These are phyloP conservation scores for Homarus gammarus DNA, from an alignment of 2,888 invertebrate species.

Conservation along the genomic window DNA sequence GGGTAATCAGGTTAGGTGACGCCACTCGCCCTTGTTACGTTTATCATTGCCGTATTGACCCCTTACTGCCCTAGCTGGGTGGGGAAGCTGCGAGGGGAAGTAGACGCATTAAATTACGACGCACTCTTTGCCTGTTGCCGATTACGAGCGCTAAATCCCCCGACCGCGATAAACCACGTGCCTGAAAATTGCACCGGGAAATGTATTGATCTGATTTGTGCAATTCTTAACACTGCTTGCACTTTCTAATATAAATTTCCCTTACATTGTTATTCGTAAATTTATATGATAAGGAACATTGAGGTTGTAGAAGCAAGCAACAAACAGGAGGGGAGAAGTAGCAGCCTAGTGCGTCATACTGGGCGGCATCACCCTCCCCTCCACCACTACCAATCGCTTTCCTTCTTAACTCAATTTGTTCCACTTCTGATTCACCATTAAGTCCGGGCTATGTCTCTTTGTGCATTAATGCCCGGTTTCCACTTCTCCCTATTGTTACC, in stretches of 20 bases:
- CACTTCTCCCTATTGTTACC: too few species aligned
- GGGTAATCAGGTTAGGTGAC: background rate
- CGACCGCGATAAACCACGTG: background rate
- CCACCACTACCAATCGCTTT: background rate
- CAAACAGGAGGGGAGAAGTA: too few species aligned
- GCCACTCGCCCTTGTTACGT: background rate
- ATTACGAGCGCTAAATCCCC: background rate
- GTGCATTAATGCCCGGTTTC: background rate
- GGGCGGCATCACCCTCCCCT: background rate
- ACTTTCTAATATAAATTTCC: too few species aligned
- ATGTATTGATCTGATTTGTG: too few species aligned
- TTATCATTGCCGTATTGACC: background rate
- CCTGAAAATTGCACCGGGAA: background rate
- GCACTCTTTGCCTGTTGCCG: background rate
- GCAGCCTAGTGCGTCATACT: too few species aligned
- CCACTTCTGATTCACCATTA: conserved; percentile 44
- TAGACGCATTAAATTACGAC: background rate
- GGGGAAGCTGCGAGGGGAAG: background rate
- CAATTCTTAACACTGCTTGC: too few species aligned
- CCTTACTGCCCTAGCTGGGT: background rate
- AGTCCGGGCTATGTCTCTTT: background rate
- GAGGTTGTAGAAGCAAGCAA: too few species aligned
- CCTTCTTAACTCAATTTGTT: conserved; percentile 66
- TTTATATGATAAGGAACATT: too few species aligned
- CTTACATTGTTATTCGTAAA: too few species aligned